Percentiles rank a stretch among this genome's conserved stretches.
These are phyloP conservation scores for Caenorhabditis angaria DNA, from an alignment of 2,888 invertebrate genomes.

Conservation along the genomic window DNA sequence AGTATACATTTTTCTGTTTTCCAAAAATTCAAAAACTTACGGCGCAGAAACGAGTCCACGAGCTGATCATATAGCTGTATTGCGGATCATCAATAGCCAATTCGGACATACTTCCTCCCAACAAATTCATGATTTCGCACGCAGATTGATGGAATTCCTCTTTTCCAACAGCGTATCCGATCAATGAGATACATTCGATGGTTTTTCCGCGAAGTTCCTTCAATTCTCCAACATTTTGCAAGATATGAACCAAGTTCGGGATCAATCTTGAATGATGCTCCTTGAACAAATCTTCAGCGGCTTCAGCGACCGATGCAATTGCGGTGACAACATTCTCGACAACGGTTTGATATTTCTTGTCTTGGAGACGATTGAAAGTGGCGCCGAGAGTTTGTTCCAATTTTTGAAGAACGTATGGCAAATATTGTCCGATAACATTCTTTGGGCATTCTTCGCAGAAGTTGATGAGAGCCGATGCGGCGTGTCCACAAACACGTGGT, in stretches of 20 bases:
- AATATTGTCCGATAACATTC: slow-evolving; percentile 83
- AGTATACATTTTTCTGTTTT: too few relatives aligned
- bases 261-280: slow-evolving; percentile 87
- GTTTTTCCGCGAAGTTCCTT: slow-evolving; percentile 90
- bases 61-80: slow-evolving; percentile 95
- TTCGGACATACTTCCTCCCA: slow-evolving; percentile 44
- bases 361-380: slow-evolving; percentile 89
- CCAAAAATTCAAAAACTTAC: slow-evolving; percentile 77
- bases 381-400: slow-evolving; percentile 87
- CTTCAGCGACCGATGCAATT: slow-evolving; percentile 92
- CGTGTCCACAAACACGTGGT: slow-evolving; percentile 90
- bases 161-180: slow-evolving; percentile 80
- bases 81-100: slow-evolving; percentile 64
- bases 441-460: slow-evolving; percentile 99
- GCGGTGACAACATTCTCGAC: slow-evolving; percentile 83
- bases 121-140: slow-evolving; percentile 79
- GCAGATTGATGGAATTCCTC: slow-evolving; percentile 86
- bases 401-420: slow-evolving; percentile 89
- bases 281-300: slow-evolving; percentile 93
- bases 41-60: slow-evolving; percentile 98
- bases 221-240: slow-evolving; percentile 78
- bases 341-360: slow-evolving; percentile 92
- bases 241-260: slow-evolving; percentile 95
- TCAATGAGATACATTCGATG: slow-evolving; percentile 97
- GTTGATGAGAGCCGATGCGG: slow-evolving; percentile 94